Percentiles rank a stretch among this genome's conserved stretches.
These are phyloP conservation scores for Akabosia matsudoensis DNA, from an alignment of 1,140 invertebrate genomes.

Conservation along the genomic window DNA sequence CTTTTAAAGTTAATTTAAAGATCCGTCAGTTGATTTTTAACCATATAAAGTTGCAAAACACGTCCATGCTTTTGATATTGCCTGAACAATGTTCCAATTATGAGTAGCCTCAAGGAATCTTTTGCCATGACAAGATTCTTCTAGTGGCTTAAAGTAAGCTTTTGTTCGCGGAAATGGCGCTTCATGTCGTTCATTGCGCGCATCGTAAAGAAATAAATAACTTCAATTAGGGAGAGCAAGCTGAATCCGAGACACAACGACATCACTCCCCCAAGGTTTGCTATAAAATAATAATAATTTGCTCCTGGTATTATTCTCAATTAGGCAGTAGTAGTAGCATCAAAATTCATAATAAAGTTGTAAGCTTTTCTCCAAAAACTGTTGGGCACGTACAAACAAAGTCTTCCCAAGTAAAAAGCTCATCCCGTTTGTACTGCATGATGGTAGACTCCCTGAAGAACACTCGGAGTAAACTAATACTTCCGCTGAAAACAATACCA, in stretches of 20 bases:
- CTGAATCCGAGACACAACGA: conserved; percentile 66
- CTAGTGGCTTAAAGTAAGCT: not conserved
- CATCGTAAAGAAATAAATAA: conserved; percentile 58
- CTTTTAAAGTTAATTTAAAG: too few relatives aligned
- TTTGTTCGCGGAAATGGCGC: not conserved
- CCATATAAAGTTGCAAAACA: too few relatives aligned
- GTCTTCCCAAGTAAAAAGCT: conserved; percentile 47
- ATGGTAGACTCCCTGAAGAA: conserved; percentile 45
- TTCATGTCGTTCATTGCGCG: conserved; percentile 22
- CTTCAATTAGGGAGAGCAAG: conserved; percentile 62
- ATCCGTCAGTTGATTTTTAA: too few relatives aligned
- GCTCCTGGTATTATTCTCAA: not conserved
- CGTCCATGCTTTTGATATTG: too few relatives aligned
- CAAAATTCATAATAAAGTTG: not conserved
- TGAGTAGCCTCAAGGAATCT: not conserved
- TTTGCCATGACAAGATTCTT: too few relatives aligned
- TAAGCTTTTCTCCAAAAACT: too few relatives aligned
- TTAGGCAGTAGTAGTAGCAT: not conserved
- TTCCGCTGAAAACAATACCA: conserved; percentile 29
- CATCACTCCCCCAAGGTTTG: conserved; percentile 43
- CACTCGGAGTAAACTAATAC: conserved; percentile 42
- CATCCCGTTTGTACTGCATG: conserved; percentile 47
- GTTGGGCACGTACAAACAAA: conserved; percentile 43
- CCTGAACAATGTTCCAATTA: not conserved
- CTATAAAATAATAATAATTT: conserved; percentile 30